These are phyloP conservation scores for Cosmia trapezina DNA, from an alignment of 2,888 invertebrate species.

Conservation along the genomic window DNA sequence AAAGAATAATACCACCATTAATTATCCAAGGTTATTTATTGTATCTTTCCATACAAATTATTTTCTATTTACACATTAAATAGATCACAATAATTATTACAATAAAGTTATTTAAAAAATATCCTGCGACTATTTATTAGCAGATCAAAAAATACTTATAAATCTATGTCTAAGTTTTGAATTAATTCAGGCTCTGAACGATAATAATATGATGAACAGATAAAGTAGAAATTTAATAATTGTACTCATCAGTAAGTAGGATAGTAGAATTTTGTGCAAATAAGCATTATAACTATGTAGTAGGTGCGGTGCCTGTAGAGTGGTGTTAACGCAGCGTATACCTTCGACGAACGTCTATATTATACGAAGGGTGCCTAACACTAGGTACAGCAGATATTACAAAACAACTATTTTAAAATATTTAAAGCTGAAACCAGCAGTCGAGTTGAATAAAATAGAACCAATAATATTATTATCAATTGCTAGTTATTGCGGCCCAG, in stretches of 20 bases:
- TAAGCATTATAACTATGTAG: background rate
- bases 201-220: background rate
- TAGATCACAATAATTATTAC: conserved; percentile 3
- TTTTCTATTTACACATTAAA: conserved; percentile 28
- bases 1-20: too few species aligned
- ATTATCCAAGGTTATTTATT: conserved; percentile 11
- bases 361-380: background rate
- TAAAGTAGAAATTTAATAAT: background rate
- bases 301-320: background rate
- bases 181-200: background rate
- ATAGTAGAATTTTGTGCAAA: background rate
- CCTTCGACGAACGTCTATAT: background rate
- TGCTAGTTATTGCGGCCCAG: too few species aligned
- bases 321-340: background rate
- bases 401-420: conserved; percentile 23
- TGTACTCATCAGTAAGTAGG: background rate
- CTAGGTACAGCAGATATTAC: conserved; percentile 10
- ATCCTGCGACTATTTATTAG: background rate
- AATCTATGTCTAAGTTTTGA: background rate
- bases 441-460: background rate
- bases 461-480: too few species aligned
- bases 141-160: conserved; percentile 12
- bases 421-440: background rate
- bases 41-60: background rate
- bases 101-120: background rate